phyloP scores from a whole-genome alignment of 2,888 invertebrate genomes.

The Eristalis intricaria region DNA sequence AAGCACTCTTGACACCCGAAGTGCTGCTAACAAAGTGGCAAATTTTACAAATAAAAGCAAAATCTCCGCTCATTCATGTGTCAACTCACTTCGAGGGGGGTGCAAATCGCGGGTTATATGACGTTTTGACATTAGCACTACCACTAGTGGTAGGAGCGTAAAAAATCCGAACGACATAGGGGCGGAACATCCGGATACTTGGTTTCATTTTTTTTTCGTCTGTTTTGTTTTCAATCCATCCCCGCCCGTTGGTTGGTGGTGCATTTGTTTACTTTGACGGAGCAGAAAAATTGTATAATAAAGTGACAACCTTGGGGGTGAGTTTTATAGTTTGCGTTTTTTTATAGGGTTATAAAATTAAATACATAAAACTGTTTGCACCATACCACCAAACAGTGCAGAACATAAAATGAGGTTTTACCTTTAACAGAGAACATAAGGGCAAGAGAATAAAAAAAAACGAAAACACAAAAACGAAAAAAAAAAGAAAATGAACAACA shows the following conservation, averaged over 20 bases:
- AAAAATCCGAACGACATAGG: slow-evolving; percentile 54
- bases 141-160: slow-evolving; percentile 53
- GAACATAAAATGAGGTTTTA: slow-evolving; percentile 67
- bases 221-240: background rate
- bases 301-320: slow-evolving; percentile 68
- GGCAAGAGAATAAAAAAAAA: slow-evolving; percentile 13
- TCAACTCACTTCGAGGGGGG: slow-evolving; percentile 46
- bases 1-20: slow-evolving; percentile 60
- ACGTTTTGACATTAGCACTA: slow-evolving; percentile 70
- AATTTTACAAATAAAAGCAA: slow-evolving; percentile 66
- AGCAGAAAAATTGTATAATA: slow-evolving; percentile 38
- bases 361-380: slow-evolving; percentile 71
- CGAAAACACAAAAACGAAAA: slow-evolving; percentile 25
- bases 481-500: slow-evolving; percentile 37
- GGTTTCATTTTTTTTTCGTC: slow-evolving; percentile 26
- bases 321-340: slow-evolving; percentile 68
- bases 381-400: slow-evolving; percentile 61
- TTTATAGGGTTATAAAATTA: slow-evolving; percentile 70
- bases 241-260: slow-evolving; percentile 1
- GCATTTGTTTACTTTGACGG: slow-evolving; percentile 66
- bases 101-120: slow-evolving; percentile 69
- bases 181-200: slow-evolving; percentile 67
- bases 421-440: slow-evolving; percentile 44
- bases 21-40: slow-evolving; percentile 67
- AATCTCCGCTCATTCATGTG: slow-evolving; percentile 47